Evolutionary conservation across 1,140 invertebrate genomes (phyloP), one percentile per base, ranked within the genome.

Genomic region (Caenorhabditis latens): DNA sequence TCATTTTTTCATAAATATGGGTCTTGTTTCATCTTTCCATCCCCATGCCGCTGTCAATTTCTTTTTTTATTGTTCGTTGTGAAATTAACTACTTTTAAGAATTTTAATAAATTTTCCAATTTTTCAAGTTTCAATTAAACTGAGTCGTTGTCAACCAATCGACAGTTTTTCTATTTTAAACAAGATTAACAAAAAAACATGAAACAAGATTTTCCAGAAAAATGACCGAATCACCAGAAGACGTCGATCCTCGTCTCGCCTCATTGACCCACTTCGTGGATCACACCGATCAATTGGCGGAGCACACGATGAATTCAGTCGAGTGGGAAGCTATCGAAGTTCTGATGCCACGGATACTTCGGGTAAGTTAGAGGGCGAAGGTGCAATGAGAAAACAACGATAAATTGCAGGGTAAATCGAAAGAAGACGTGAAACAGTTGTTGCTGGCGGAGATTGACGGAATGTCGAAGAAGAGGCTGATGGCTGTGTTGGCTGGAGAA

Each of bases 321-420:
- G 71, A 79, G 40, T 79, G 71, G 71, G 71, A 79, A 50, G 71
- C 71, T 50, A 46, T 79, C 8, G 71, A 79, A 14, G 71, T 79
- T n/a, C 46, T 79, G n/a, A 79, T 79, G 71, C 71, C 71, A 50
- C 71, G 71, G 14, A 79, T 79, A 14, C 71, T 79, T 43, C 43
- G 71, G 46, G 71, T 79, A 53, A 7, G 8, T n/a, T 53, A 13
- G 42, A n/a, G 5, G 4, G 4, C 13, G 42, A 21, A 79, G 46
- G 19, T 71, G 24, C 32, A 32, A 2, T 40, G 11, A 11, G 24
- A 65, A 32, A 11, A 24, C 11, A 24, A 79, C 16, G 6, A 21
- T 50, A 9, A 19, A 13, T 46, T 79, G 21, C n/a, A 79, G 71
- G 71, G 71, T 13, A 79, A 79, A 79, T 79, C 71, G 24, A 79